Evolutionary conservation across 2,888 invertebrate genomes (phyloP).

Genomic region (Drosophila sordidapex): DNA sequence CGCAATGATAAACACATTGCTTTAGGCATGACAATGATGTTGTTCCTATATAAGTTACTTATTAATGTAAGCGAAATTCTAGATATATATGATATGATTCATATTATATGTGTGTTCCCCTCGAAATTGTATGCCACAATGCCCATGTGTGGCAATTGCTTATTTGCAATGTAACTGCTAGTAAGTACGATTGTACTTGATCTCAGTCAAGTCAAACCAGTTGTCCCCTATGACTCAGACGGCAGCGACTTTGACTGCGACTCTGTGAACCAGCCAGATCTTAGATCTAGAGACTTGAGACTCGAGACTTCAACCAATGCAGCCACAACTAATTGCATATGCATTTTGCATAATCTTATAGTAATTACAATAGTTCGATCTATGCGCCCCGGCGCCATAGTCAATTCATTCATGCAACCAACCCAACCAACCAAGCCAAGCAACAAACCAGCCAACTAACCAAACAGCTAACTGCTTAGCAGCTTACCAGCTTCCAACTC

Average conservation of each 20-base stretch:
- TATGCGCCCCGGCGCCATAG: slow-evolving; percentile 51
- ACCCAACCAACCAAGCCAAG: slow-evolving; percentile 2
- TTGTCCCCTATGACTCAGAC: slow-evolving; percentile 70
- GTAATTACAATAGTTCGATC: slow-evolving; percentile 78
- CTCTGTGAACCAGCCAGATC: slow-evolving; percentile 7
- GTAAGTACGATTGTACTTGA: slow-evolving; percentile 51
- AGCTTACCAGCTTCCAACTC: slow-evolving; percentile 11
- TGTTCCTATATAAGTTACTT: background rate
- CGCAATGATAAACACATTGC: slow-evolving; percentile 1
- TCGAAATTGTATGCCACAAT: background rate
- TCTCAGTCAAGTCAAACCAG: slow-evolving; percentile 75
- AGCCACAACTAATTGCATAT: slow-evolving; percentile 54
- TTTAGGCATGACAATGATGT: background rate
- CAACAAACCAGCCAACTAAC: slow-evolving; percentile 5
- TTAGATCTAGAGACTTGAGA: slow-evolving; percentile 16
- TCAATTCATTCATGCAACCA: slow-evolving; percentile 63
- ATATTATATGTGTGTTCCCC: background rate
- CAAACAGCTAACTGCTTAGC: slow-evolving; percentile 12
- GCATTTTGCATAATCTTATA: slow-evolving; percentile 77
- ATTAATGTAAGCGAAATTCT: background rate
- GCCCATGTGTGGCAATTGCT: slow-evolving; percentile 43
- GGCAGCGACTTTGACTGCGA: slow-evolving; percentile 25
- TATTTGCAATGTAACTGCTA: slow-evolving; percentile 49
- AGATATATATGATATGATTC: background rate
- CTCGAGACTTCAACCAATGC: slow-evolving; percentile 9